Base-by-base conservation (phyloP, 2,888 invertebrate genomes). In the Xanthorhoe spadicearia region DNA sequence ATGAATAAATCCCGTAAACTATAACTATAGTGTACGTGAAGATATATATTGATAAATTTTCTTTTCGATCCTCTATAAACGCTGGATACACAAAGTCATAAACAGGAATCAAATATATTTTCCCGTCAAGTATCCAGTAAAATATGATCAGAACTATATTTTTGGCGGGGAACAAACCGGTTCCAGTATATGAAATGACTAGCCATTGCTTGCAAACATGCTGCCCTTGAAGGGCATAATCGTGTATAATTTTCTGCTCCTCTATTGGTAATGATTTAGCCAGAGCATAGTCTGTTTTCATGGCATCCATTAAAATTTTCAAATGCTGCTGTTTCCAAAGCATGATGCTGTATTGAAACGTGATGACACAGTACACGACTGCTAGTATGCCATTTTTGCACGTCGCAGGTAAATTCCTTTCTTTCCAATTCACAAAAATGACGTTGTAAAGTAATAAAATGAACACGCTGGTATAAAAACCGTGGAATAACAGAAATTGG, bases 191-290 rank as follows among this genome's bases (percentile, higher is more conserved):
- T 8, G 48, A 15, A 15, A 48, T 48, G 7, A 8, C 17, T 2
- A 48, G 48, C 48, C 48, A 48, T 8, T 48, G 48, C 17, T 48
- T 48, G 13, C 48, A 17, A 8, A 48, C 48, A 48, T 48, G 48
- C 17, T 48, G 1, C 13, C 48, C 48, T 8, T 7, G 15, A 7
- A 48, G 15, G 8, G 48, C 48, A 8, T 7, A 48, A 17, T 17
- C 17, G 0, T 15, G 48, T 48, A 48, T 48, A 13, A 48, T 48
- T 48, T 48, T 48, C 17, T 48, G 48, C 15, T 48, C 48, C 4
- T 7, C 8, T 13, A 48, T 48, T 17, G 15, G 15, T 6, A 48
- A 13, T 48, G 48, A 48, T 3, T 48, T 48, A 17, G 48, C 48
- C 17, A 48, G 15, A 17, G 15, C 17, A 48, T 48, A 48, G 48